A percentile compares a stretch with the other conserved stretches of the same genome.
Conservation (phyloP, 2,797 vertebrate species). For the Amphiprion clarkii region DNA sequence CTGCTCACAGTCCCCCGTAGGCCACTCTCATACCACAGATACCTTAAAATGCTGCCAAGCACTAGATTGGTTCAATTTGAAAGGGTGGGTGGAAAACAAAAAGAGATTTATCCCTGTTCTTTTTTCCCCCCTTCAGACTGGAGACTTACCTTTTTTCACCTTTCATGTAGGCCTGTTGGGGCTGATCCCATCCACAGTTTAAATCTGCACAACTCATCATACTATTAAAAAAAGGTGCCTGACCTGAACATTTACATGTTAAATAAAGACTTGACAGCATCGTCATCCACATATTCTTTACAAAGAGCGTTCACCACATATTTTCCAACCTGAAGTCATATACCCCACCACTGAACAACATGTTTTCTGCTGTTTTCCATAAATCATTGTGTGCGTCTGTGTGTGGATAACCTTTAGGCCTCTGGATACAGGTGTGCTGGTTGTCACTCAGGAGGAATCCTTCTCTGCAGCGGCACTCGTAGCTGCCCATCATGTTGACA, state of each 20-base stretch:
- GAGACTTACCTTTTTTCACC: constrained; percentile 57
- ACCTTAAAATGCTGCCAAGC: constrained; percentile 74
- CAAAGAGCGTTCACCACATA: constrained; percentile 11
- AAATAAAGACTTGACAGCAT: constrained; percentile 19
- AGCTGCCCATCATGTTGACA: constrained; percentile 99
- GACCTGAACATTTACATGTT: constrained; percentile 11
- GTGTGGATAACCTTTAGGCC: constrained; percentile 91
- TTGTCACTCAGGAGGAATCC: constrained; percentile 99
- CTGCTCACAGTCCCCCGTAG: constrained; percentile 63
- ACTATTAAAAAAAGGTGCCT: constrained; percentile 22
- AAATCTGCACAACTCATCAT: constrained; percentile 34
- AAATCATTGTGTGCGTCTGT: constrained; percentile 6
- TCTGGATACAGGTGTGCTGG: constrained; percentile 99
- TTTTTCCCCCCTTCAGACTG: constrained; percentile 38
- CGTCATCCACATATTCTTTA: constrained; percentile 26
- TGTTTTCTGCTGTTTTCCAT: constrained; percentile 9
- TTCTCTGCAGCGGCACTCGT: constrained; percentile 96
- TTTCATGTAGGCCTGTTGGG: constrained; percentile 62
- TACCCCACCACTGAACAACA: no score
- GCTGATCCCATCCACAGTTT: constrained; percentile 42
- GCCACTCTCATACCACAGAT: constrained; percentile 63
- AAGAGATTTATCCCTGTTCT: constrained; percentile 58
- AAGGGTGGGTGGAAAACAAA: constrained; percentile 63
- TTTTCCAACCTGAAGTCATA: constrained; percentile 2
- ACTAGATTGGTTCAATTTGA: constrained; percentile 76